Conservation (phyloP, 1,140 invertebrate species). For the Papilio polyxenes region DNA sequence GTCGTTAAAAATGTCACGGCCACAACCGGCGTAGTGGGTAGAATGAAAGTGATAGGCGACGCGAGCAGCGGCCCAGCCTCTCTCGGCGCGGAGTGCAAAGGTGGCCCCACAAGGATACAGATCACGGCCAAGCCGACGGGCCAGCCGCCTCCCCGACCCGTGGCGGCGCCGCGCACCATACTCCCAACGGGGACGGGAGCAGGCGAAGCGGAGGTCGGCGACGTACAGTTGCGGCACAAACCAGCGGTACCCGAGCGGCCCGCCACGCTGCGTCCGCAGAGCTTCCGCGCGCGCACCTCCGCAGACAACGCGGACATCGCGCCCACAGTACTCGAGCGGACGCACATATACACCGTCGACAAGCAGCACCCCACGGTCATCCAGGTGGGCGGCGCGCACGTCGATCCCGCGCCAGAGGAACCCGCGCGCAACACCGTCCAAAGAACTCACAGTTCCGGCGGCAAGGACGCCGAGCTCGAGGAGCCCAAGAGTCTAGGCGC, state of each 20-base stretch:
- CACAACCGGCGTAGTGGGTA: slow-evolving; percentile 60
- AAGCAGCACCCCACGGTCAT: slow-evolving; percentile 87
- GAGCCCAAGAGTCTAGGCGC: slow-evolving; percentile 65
- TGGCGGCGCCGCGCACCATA: slow-evolving; percentile 82
- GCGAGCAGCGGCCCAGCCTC: slow-evolving; percentile 56
- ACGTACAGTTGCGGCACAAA: slow-evolving; percentile 80
- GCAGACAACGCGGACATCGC: slow-evolving; percentile 56
- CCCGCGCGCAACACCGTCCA: slow-evolving; percentile 59
- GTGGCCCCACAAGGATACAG: slow-evolving; percentile 42
- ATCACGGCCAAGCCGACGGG: slow-evolving; percentile 47
- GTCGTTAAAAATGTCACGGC: slow-evolving; percentile 67
- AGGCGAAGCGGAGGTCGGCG: slow-evolving; percentile 47
- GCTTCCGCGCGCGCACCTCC: slow-evolving; percentile 76
- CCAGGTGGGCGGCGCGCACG: slow-evolving; percentile 72
- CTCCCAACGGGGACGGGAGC: slow-evolving; percentile 51
- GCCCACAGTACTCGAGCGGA: slow-evolving; percentile 82
- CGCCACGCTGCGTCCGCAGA: slow-evolving; percentile 83
- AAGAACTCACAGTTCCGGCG: slow-evolving; percentile 74
- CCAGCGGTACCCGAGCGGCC: slow-evolving; percentile 87
- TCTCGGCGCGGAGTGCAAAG: slow-evolving; percentile 48
- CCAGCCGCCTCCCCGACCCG: slow-evolving; percentile 70
- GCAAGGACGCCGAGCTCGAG: slow-evolving; percentile 65
- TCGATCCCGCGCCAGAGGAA: slow-evolving; percentile 51
- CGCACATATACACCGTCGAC: slow-evolving; percentile 85
- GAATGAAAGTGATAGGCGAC: slow-evolving; percentile 68